A percentile compares a stretch with the other conserved stretches of the same genome.
phyloP scores from a whole-genome alignment of 2,888 invertebrate species.

The Lordiphosa andalusiaca region DNA sequence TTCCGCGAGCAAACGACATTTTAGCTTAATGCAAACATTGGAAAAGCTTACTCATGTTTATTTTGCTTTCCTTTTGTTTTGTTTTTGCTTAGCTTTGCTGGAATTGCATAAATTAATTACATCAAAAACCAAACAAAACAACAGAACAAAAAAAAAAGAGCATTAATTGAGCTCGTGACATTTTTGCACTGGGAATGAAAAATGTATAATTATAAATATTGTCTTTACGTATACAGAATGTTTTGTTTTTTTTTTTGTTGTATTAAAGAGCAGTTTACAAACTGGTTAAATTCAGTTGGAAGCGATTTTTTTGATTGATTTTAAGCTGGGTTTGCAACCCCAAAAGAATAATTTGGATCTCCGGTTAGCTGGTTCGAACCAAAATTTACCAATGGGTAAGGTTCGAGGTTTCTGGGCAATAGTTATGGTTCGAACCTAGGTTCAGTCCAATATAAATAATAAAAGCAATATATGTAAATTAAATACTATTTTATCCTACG shows the following conservation, averaged over 20 bases:
- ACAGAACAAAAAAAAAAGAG: background rate
- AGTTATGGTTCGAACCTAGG: no score
- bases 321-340: background rate
- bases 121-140: conserved; percentile 29
- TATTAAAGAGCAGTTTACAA: background rate
- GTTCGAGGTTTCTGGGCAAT: no score
- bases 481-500: no score
- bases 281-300: conserved; percentile 6
- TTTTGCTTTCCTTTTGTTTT: conserved; percentile 30
- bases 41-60: conserved; percentile 25
- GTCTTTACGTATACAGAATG: conserved; percentile 3
- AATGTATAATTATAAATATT: conserved; percentile 18
- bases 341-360: no score
- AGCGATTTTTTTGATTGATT: conserved; percentile 1
- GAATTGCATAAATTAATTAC: conserved; percentile 68
- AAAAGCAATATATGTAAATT: no score
- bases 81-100: conserved; percentile 34
- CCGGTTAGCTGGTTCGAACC: no score
- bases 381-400: no score
- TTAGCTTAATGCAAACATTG: conserved; percentile 25
- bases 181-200: conserved; percentile 39
- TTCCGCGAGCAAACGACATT: conserved; percentile 15
- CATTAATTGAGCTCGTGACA: conserved; percentile 69
- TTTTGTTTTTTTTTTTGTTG: no score
- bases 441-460: no score